Base-by-base conservation (phyloP, 1,140 invertebrate species). In the Polypedilum vanderplanki region DNA sequence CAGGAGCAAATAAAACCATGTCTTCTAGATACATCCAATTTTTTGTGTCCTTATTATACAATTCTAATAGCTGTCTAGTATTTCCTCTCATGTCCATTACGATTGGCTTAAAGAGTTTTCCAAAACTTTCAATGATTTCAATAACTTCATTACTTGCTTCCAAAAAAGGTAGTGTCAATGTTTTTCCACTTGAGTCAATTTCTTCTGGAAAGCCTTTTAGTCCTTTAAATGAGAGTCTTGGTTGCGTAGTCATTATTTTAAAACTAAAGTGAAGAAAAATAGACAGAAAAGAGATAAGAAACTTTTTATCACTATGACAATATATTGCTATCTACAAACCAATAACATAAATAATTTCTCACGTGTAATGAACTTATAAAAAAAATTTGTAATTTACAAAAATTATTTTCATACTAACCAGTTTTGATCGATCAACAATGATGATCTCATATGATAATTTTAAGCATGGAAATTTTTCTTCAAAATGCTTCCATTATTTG, bases 51-150 rank as follows among this genome's bases (percentile, higher is more conserved):
- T 78, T 77, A n/a, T 81, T 79, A 80, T 87, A 89, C 77, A 82
- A 83, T 74, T 85, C 86, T 7, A 81, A 83, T 73, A 93, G 82
- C 87, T 91, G 90, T 79, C 88, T 86, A 78, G 92, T 87, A 81
- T 91, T 92, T 78, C 87, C 87, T 81, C 88, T 86, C 85, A 93
- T 90, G 78, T 92, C 90, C 83, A 87, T 87, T 79, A 88, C 89
- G 20, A 92, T 86, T 12, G 90, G 88, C 64, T 87, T 84, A 80
- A 92, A 92, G 3, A 89, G 81, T 83, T 87, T 90, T 75, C 90
- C 90, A 80, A 91, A 87, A 79, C 86, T 85, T 79, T 90, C 90
- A 77, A 90, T 82, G 76, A 89, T 80, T 73, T 77, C 78, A n/a
- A 90, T 85, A 79, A 90, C 83, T 78, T 86, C 86, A 75, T 81